Conservation (phyloP, 2,113 vertebrate species). For the Paradisaea rubra region DNA sequence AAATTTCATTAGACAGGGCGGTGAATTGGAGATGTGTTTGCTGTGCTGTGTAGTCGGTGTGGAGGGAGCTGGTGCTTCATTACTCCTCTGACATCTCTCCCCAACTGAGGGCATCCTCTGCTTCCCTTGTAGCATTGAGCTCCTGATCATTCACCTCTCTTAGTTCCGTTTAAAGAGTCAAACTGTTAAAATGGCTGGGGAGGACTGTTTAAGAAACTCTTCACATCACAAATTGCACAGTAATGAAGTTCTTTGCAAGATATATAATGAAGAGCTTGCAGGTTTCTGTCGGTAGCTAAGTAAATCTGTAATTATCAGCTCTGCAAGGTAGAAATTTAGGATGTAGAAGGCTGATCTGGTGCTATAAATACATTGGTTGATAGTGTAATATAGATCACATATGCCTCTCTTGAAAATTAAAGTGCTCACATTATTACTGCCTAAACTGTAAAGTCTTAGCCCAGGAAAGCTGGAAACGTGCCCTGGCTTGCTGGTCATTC, state of each 20-base stretch:
- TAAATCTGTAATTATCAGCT: slow-evolving; percentile 1
- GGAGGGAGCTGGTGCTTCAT: background rate
- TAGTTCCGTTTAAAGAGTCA: background rate
- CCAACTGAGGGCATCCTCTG: background rate
- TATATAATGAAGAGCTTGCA: background rate
- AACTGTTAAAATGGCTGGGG: slow-evolving; percentile 13
- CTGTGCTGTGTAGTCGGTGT: background rate
- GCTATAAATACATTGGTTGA: background rate
- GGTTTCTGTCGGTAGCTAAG: background rate
- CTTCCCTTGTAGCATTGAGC: background rate
- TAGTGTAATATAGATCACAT: background rate
- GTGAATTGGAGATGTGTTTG: background rate
- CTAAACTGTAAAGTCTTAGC: background rate
- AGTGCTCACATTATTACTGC: background rate
- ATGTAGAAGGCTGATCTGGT: background rate
- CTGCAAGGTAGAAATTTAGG: background rate
- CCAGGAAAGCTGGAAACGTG: background rate
- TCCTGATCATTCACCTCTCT: background rate
- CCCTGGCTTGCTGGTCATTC: background rate
- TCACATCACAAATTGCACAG: background rate
- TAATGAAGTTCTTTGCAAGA: slow-evolving; percentile 2
- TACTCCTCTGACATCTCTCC: background rate
- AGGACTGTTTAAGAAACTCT: slow-evolving; percentile 3
- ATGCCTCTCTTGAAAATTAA: background rate
- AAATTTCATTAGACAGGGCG: background rate